Evolutionary conservation across 2,888 invertebrate genomes (phyloP).

Genomic region (Tiphia femorata): DNA sequence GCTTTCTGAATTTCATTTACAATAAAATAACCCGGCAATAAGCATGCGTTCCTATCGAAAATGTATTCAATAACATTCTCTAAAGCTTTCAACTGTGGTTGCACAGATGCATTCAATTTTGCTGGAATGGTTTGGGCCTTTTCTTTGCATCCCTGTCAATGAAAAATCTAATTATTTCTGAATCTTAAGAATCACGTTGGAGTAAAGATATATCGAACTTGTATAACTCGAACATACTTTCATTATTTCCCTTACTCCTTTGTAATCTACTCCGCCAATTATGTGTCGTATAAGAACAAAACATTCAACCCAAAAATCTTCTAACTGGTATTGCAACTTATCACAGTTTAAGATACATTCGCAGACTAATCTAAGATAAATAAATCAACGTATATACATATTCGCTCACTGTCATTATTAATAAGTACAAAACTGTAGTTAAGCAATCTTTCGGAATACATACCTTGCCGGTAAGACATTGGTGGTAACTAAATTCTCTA

Average conservation of each 20-base stretch:
- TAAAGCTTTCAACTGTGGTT: slow-evolving; percentile 85
- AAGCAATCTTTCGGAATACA: too few species aligned
- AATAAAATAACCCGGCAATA: slow-evolving; percentile 94
- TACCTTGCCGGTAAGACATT: slow-evolving; percentile 84
- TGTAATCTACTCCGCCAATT: slow-evolving; percentile 94
- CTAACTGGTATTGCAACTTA: slow-evolving; percentile 83
- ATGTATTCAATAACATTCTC: slow-evolving; percentile 88
- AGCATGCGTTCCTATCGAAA: slow-evolving; percentile 91
- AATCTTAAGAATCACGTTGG: too few species aligned
- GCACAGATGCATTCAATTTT: slow-evolving; percentile 82
- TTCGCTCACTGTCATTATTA: background rate
- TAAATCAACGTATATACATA: slow-evolving; percentile 1
- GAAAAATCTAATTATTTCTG: background rate
- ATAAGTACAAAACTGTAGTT: background rate
- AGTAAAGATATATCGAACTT: too few species aligned
- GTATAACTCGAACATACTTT: too few species aligned
- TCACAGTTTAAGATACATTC: slow-evolving; percentile 88
- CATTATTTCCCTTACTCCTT: slow-evolving; percentile 94
- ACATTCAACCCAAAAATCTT: slow-evolving; percentile 91
- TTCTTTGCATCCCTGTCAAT: slow-evolving; percentile 82
- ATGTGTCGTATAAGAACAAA: slow-evolving; percentile 87
- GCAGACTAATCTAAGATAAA: slow-evolving; percentile 79
- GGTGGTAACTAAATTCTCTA: slow-evolving; percentile 82
- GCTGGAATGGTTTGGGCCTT: slow-evolving; percentile 87
- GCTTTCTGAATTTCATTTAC: slow-evolving; percentile 95